Percentiles rank a stretch among this genome's conserved stretches.
phyloP scores from a whole-genome alignment of 2,113 vertebrate genomes.

The Festucalex cinctus region DNA sequence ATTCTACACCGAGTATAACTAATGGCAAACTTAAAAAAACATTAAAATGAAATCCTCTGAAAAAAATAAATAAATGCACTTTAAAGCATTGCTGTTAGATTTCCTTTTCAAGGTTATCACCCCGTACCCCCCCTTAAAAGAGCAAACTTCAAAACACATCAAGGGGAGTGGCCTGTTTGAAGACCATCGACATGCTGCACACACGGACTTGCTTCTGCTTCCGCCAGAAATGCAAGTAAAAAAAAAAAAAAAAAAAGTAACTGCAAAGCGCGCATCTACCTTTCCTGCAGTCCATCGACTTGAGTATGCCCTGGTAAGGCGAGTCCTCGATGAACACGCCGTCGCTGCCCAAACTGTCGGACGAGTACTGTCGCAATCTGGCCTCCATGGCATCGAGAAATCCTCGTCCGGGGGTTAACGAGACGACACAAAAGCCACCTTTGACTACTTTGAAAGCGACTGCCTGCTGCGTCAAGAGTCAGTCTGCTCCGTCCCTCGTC shows the following conservation, averaged over 20 bases:
- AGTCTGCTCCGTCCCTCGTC: neutral
- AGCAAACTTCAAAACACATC: slow-evolving; percentile 2
- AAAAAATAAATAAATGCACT: neutral
- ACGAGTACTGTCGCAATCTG: slow-evolving; percentile 52
- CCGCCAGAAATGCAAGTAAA: neutral
- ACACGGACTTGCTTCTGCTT: neutral
- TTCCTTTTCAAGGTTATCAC: neutral
- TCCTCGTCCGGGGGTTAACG: neutral
- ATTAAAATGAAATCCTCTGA: neutral
- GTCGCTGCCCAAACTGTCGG: slow-evolving; percentile 66
- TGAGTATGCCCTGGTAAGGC: slow-evolving; percentile 59
- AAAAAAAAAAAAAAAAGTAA: too few relatives aligned
- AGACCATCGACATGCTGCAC: neutral
- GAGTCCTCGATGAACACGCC: slow-evolving; percentile 65
- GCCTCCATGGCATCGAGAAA: slow-evolving; percentile 20
- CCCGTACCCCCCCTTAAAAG: neutral
- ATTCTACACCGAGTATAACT: too few relatives aligned
- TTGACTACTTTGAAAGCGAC: slow-evolving; percentile 41
- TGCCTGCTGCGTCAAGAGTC: slow-evolving; percentile 23
- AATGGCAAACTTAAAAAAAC: neutral
- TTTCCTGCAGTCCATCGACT: slow-evolving; percentile 63
- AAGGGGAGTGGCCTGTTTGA: slow-evolving; percentile 41
- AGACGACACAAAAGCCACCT: neutral
- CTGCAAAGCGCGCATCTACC: slow-evolving; percentile 47
- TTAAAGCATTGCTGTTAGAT: too few relatives aligned